phyloP scores from a whole-genome alignment of 2,888 invertebrate genomes.

The Archaeoteleia sp. region DNA sequence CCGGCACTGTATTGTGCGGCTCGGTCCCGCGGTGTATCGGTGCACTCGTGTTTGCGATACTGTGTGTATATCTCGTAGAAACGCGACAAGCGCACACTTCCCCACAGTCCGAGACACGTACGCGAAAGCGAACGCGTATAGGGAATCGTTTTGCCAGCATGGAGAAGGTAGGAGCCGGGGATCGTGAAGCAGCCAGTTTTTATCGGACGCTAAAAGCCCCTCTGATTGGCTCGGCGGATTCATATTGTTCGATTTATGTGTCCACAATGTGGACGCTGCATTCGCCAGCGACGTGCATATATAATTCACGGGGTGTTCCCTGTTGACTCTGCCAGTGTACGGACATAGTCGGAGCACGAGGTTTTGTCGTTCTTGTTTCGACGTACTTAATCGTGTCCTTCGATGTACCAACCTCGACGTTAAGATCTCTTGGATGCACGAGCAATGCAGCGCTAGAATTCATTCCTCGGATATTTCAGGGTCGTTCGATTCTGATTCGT shows the following conservation, averaged over 20 bases:
- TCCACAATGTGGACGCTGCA: conserved; percentile 39
- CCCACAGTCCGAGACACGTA: neutral
- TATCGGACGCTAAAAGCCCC: conserved; percentile 48
- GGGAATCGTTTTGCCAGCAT: conserved; percentile 12
- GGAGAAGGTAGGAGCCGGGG: conserved; percentile 14
- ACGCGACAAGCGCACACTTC: conserved; percentile 11
- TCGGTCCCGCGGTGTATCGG: too few species aligned
- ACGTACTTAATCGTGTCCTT: conserved; percentile 20
- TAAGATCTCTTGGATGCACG: conserved; percentile 6
- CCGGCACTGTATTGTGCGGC: too few species aligned
- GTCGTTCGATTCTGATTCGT: conserved; percentile 18
- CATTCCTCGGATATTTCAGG: conserved; percentile 21
- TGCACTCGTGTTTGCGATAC: too few species aligned
- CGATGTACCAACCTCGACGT: conserved; percentile 15
- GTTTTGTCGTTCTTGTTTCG: conserved; percentile 13
- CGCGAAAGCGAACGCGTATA: conserved; percentile 3
- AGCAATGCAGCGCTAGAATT: conserved; percentile 22
- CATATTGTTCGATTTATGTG: conserved; percentile 53
- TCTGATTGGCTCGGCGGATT: conserved; percentile 48
- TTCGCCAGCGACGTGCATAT: conserved; percentile 42
- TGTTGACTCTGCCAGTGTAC: conserved; percentile 6
- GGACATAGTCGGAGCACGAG: conserved; percentile 4
- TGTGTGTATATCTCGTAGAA: conserved; percentile 11
- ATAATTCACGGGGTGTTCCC: conserved; percentile 48
- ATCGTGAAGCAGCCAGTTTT: conserved; percentile 41